A percentile compares a stretch with the other conserved stretches of the same genome.
These are phyloP conservation scores for Amaurobius ferox DNA, from an alignment of 2,888 invertebrate species.

Conservation along the genomic window DNA sequence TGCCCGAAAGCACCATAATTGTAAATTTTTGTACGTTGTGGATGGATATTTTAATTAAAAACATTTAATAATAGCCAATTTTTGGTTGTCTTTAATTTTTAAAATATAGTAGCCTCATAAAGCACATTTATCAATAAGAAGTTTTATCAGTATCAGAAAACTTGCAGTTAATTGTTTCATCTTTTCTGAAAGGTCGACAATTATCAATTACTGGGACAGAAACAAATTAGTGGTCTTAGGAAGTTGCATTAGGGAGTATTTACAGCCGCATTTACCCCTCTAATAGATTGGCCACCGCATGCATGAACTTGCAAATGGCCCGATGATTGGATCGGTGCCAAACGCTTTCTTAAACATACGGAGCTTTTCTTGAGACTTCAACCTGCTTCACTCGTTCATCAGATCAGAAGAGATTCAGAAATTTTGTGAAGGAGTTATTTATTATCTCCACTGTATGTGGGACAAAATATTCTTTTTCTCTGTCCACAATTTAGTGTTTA, in stretches of 20 bases:
- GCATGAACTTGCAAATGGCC: slow-evolving; percentile 37
- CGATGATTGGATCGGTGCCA: slow-evolving; percentile 66
- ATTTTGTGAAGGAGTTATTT: slow-evolving; percentile 58
- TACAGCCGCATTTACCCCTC: slow-evolving; percentile 43
- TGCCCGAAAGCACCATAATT: no score
- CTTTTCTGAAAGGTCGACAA: no score
- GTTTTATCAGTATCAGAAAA: no score
- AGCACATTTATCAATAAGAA: no score
- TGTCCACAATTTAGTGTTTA: no score
- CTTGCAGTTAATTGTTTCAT: no score
- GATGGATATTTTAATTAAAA: no score
- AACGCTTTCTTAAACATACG: slow-evolving; percentile 60
- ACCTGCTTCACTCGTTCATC: slow-evolving; percentile 65
- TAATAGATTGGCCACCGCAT: slow-evolving; percentile 71
- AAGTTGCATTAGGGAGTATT: slow-evolving; percentile 50
- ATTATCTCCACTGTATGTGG: slow-evolving; percentile 44
- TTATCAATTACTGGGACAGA: slow-evolving; percentile 55
- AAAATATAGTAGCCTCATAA: no score
- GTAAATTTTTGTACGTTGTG: no score
- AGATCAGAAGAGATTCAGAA: slow-evolving; percentile 53
- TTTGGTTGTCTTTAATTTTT: no score
- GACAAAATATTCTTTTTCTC: no score
- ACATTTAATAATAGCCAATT: no score
- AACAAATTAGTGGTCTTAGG: slow-evolving; percentile 62
- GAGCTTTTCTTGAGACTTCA: slow-evolving; percentile 59